phyloP scores from a whole-genome alignment of 1,140 invertebrate species.

The Aporrectodea caliginosa region DNA sequence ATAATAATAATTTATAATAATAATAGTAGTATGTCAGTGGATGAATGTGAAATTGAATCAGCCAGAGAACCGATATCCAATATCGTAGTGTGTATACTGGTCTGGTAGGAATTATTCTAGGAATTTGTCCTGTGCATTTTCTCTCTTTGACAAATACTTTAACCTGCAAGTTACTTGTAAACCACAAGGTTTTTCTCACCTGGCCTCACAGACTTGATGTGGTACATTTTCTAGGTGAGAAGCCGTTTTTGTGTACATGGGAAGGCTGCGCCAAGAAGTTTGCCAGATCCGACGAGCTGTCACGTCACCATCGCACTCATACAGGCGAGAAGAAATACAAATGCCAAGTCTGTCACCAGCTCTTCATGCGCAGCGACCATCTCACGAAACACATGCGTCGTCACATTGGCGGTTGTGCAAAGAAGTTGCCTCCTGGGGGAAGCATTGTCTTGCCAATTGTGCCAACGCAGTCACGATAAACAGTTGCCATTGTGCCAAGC shows the following conservation, averaged over 20 bases:
- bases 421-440: background rate
- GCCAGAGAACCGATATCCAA: background rate
- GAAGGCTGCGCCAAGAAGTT: slow-evolving; percentile 82
- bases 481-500: too few relatives aligned
- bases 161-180: too few relatives aligned
- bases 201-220: too few relatives aligned
- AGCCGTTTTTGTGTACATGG: slow-evolving; percentile 71
- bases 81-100: background rate
- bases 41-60: too few relatives aligned
- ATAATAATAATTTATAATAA: background rate
- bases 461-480: too few relatives aligned
- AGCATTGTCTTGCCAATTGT: background rate
- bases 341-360: slow-evolving; percentile 76
- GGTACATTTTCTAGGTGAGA: slow-evolving; percentile 42
- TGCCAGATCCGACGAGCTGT: slow-evolving; percentile 89
- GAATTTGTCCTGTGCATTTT: too few relatives aligned
- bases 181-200: too few relatives aligned
- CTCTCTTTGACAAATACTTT: too few relatives aligned
- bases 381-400: slow-evolving; percentile 58
- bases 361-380: slow-evolving; percentile 81
- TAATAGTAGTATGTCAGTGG: too few relatives aligned
- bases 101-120: background rate
- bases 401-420: slow-evolving; percentile 34
- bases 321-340: slow-evolving; percentile 91
- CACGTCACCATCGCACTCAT: slow-evolving; percentile 80